Evolutionary conservation across 2,113 vertebrate species (phyloP), one percentile per base, ranked within the genome.

Genomic region (Podiceps cristatus): DNA sequence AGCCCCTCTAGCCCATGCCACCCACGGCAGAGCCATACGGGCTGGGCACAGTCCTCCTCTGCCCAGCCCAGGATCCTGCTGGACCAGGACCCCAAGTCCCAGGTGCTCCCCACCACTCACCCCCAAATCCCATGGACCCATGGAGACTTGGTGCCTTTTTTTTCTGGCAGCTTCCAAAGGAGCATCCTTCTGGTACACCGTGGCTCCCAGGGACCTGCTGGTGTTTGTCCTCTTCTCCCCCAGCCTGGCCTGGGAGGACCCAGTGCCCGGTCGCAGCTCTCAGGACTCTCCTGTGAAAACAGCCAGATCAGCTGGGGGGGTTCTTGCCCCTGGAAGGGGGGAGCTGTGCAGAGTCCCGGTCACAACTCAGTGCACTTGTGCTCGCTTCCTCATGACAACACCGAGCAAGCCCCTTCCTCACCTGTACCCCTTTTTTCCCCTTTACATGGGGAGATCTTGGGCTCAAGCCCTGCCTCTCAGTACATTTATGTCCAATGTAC

Each of bases 31-130:
- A 29, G 17, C 9, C 64, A 40, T 50, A 11, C 0, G 3, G n/a
- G 16, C 11, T 3, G 1, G 18, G 12, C 18, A 14, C 55, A 69
- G 18, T 16, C 6, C 23, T 72, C 12, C 44, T 62, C 31, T 92
- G 37, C 10, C 45, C 64, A 63, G 25, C 4, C 44, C n/a, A 72
- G 49, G 12, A 18, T 81, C 7, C 50, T 0, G 0, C n/a, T 15
- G 44, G 44, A 82, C 24, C 55, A 59, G 12, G 22, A 75, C 4
- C 5, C 11, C 64, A 56, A 8, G 18, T 47, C 18, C 60, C 11
- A 40, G 28, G 19, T 40, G 18, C 33, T 22, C 28, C 18, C 12
- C 29, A 9, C 20, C 1, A 0, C 42, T 74, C 2, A 0, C 24
- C 14, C 18, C 12, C 28, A 40, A 37, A 29, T 7, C 10, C 15